A percentile compares a stretch with the other conserved stretches of the same genome.
phyloP scores from a whole-genome alignment of 2,113 vertebrate species.

The Acrocephalus kingi region DNA sequence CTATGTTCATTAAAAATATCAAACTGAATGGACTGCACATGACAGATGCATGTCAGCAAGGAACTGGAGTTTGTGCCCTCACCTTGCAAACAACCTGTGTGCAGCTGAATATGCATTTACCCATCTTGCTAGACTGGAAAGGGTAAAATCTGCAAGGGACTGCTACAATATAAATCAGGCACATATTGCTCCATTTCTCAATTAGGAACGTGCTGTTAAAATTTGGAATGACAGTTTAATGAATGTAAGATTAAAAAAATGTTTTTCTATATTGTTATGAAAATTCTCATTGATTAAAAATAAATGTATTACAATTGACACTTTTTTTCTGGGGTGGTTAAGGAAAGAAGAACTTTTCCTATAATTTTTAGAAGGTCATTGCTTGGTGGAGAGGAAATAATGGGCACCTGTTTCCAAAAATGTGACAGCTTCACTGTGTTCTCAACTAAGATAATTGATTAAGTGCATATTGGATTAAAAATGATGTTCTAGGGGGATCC shows the following conservation, averaged over 20 bases:
- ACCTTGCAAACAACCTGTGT: accelerated
- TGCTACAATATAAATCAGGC: neutral
- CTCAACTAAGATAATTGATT: neutral
- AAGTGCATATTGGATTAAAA: neutral
- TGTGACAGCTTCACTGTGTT: neutral
- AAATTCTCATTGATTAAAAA: neutral
- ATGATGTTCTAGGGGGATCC: neutral
- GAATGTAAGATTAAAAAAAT: neutral
- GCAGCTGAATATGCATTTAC: neutral
- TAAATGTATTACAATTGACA: neutral
- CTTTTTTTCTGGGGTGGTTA: neutral
- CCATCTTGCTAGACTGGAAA: neutral
- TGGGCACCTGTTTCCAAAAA: neutral
- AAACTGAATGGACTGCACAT: neutral
- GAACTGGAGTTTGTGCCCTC: neutral
- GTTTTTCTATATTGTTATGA: neutral
- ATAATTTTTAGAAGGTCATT: neutral
- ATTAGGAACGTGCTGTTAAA: neutral
- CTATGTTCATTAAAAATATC: neutral
- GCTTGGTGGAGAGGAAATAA: neutral
- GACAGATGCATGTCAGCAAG: neutral
- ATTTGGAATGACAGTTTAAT: neutral
- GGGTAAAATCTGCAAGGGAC: neutral
- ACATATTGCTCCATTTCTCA: neutral
- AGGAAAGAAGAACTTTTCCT: neutral